Conservation (phyloP, 2,797 vertebrate species). For the Crypturellus tataupa region DNA sequence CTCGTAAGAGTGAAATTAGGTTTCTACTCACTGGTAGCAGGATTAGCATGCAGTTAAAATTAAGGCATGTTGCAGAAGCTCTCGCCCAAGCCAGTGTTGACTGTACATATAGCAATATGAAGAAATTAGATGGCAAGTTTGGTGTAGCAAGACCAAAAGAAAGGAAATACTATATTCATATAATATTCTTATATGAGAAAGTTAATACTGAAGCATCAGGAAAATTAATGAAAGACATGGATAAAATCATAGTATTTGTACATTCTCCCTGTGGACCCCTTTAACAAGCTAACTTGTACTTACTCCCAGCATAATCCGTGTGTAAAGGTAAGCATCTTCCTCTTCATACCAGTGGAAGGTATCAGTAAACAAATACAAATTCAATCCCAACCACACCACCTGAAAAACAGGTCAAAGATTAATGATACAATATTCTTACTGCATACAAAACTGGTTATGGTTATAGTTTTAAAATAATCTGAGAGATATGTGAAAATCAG, state of each 20-base stretch:
- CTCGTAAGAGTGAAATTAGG: constrained; percentile 83
- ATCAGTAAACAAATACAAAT: constrained; percentile 83
- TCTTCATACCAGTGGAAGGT: constrained; percentile 83
- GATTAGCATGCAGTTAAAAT: constrained; percentile 87
- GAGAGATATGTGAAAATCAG: constrained; percentile 21
- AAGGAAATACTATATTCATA: neutral
- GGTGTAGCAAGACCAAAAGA: neutral
- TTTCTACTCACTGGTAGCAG: constrained; percentile 85
- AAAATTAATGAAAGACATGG: neutral
- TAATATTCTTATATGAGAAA: neutral
- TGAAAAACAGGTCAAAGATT: constrained; percentile 56
- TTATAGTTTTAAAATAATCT: constrained; percentile 20
- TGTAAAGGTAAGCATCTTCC: constrained; percentile 82
- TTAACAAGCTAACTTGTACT: constrained; percentile 69
- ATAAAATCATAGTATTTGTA: neutral
- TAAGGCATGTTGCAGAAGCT: constrained; percentile 85
- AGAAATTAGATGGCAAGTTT: constrained; percentile 55
- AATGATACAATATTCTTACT: constrained; percentile 9
- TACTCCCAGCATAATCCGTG: constrained; percentile 84
- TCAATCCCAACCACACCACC: constrained; percentile 83
- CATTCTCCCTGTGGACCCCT: neutral
- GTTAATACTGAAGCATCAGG: neutral
- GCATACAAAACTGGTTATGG: neutral
- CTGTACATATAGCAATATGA: constrained; percentile 71
- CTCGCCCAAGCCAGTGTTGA: constrained; percentile 85